A percentile compares a stretch with the other conserved stretches of the same genome.
These are phyloP conservation scores for Ctenochaetus hawaiiensis DNA, from an alignment of 2,797 vertebrate species.

Conservation along the genomic window DNA sequence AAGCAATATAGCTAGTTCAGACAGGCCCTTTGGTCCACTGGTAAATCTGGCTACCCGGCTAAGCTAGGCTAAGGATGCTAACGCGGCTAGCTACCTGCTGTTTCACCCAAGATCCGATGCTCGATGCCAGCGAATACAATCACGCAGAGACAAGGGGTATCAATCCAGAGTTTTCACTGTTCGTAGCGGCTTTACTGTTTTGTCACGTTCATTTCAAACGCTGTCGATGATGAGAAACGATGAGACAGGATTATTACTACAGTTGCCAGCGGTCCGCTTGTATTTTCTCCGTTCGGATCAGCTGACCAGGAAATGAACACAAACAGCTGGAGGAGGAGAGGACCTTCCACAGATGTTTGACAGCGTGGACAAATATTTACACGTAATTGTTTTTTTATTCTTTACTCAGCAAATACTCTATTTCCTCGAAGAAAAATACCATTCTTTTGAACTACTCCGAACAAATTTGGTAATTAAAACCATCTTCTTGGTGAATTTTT, in stretches of 20 bases:
- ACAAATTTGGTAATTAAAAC: not conserved
- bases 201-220: constrained; percentile 43
- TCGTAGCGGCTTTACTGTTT: not conserved
- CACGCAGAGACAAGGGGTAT: not conserved
- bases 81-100: constrained; percentile 64
- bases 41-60: constrained; percentile 12
- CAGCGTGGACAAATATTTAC: not conserved
- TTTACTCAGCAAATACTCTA: not conserved
- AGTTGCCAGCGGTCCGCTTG: constrained; percentile 36
- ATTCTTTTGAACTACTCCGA: not conserved
- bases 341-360: constrained; percentile 25
- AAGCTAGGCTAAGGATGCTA: constrained; percentile 66
- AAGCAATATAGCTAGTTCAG: constrained; percentile 9
- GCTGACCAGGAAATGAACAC: constrained; percentile 73
- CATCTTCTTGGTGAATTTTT: not conserved
- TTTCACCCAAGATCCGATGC: constrained; percentile 28
- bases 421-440: not conserved
- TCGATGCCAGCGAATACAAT: constrained; percentile 14
- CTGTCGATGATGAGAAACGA: constrained; percentile 7
- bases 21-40: constrained; percentile 30
- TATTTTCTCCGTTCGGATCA: constrained; percentile 57
- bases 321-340: constrained; percentile 64
- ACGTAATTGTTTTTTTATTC: not conserved
- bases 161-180: not conserved
- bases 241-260: constrained; percentile 42